A percentile compares a stretch with the other conserved stretches of the same genome.
Evolutionary conservation across 23 tunicate species (phyloP).

Genomic region (Botrylloides violaceus): DNA sequence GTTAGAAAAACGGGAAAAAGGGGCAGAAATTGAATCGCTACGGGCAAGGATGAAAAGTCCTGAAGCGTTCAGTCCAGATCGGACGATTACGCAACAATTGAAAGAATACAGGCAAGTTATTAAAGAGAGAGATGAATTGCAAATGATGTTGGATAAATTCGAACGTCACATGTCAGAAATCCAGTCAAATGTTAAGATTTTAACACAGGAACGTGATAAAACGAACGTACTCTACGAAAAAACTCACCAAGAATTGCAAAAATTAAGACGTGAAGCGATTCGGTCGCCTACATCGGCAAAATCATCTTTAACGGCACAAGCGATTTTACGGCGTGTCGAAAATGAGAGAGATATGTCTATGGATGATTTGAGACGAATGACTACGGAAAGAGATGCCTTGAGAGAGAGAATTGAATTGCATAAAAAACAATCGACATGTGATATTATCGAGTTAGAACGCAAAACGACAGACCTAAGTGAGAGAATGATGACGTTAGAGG

Average conservation of each 20-base stretch:
- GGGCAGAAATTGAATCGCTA: not conserved
- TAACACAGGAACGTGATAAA: slow-evolving; percentile 81
- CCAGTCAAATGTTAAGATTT: slow-evolving; percentile 76
- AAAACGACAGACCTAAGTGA: slow-evolving; percentile 48
- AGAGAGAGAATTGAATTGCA: slow-evolving; percentile 57
- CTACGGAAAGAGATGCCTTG: slow-evolving; percentile 82
- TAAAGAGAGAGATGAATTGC: slow-evolving; percentile 80
- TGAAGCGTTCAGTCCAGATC: not conserved
- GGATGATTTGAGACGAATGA: slow-evolving; percentile 78
- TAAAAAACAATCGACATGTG: slow-evolving; percentile 65
- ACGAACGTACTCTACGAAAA: slow-evolving; percentile 78
- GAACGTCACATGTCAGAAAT: slow-evolving; percentile 89
- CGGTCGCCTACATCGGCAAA: slow-evolving; percentile 85
- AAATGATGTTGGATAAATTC: slow-evolving; percentile 79
- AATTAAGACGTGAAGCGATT: slow-evolving; percentile 60
- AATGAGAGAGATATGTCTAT: slow-evolving; percentile 65
- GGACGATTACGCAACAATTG: slow-evolving; percentile 7
- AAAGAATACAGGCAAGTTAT: slow-evolving; percentile 32
- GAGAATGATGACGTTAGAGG: slow-evolving; percentile 48
- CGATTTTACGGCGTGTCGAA: slow-evolving; percentile 82
- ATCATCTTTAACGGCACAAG: slow-evolving; percentile 90
- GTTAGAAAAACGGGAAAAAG: slow-evolving; percentile 26
- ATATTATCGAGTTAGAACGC: slow-evolving; percentile 63
- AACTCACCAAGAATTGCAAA: slow-evolving; percentile 81
- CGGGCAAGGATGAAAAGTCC: not conserved